Evolutionary conservation across 30 jellyfish, hydroid and myxozoan genomes (phyloP).

Genomic region (Hydractinia echinata): DNA sequence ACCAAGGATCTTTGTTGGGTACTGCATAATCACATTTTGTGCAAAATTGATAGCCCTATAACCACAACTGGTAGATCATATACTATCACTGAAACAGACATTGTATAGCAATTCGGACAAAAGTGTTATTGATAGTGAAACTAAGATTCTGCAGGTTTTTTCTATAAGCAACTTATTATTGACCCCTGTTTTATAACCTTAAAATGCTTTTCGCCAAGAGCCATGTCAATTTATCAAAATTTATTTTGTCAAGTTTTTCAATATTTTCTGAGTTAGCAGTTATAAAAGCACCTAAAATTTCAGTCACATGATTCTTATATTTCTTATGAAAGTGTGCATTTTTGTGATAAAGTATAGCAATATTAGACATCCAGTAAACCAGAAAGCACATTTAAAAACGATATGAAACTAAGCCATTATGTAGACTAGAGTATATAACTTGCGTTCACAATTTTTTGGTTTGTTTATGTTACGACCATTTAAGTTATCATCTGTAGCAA

Average conservation of each 20-base stretch:
- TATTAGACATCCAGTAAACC: not conserved
- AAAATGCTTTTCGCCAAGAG: too few relatives aligned
- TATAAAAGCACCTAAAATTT: too few relatives aligned
- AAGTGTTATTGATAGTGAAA: not conserved
- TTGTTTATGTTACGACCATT: not conserved
- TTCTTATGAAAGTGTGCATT: too few relatives aligned
- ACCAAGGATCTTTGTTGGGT: constrained; percentile 18
- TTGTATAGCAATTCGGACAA: not conserved
- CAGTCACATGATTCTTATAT: too few relatives aligned
- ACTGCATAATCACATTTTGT: not conserved
- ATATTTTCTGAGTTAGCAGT: too few relatives aligned
- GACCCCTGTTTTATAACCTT: too few relatives aligned
- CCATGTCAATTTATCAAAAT: too few relatives aligned
- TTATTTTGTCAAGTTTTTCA: too few relatives aligned
- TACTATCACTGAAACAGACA: not conserved
- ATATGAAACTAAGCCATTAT: constrained; percentile 1
- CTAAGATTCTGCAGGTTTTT: too few relatives aligned
- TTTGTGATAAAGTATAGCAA: not conserved
- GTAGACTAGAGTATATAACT: not conserved
- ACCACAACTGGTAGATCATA: constrained; percentile 13
- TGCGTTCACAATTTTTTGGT: not conserved
- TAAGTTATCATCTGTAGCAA: not conserved
- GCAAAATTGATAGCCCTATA: not conserved
- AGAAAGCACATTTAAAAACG: not conserved
- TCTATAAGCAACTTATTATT: too few relatives aligned